Evolutionary conservation across 1,140 invertebrate species (phyloP).

Genomic region (Kradibia gibbosae): DNA sequence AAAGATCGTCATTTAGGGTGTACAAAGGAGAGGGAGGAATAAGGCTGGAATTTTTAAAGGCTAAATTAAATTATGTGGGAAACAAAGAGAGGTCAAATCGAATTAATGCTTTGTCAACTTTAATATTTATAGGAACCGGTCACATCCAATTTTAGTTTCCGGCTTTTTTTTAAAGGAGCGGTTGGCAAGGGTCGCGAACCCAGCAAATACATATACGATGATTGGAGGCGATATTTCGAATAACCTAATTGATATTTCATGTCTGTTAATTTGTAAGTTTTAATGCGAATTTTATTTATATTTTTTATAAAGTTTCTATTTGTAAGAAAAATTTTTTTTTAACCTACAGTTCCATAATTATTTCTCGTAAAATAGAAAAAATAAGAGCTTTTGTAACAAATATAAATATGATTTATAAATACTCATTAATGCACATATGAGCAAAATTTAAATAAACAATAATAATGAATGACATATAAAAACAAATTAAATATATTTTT

Average conservation of each 20-base stretch:
- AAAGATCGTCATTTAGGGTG: constrained; percentile 22
- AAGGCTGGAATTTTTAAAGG: constrained; percentile 24
- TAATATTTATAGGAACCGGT: constrained; percentile 45
- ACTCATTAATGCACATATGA: too few relatives aligned
- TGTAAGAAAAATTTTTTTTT: background rate
- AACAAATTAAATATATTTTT: too few relatives aligned
- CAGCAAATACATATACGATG: background rate
- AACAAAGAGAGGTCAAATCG: constrained; percentile 39
- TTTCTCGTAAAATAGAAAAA: background rate
- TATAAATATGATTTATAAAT: too few relatives aligned
- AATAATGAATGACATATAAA: too few relatives aligned
- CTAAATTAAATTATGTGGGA: constrained; percentile 45
- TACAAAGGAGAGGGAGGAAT: constrained; percentile 7
- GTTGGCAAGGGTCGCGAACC: background rate
- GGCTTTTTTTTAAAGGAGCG: background rate
- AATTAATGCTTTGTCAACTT: constrained; percentile 47
- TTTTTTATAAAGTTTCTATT: background rate
- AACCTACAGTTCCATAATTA: background rate
- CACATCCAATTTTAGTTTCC: constrained; percentile 27
- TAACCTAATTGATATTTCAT: background rate
- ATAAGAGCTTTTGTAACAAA: background rate
- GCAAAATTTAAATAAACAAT: too few relatives aligned
- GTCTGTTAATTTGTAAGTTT: background rate
- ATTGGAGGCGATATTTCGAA: background rate
- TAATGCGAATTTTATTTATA: constrained; percentile 4